Evolutionary conservation across 2,888 invertebrate genomes (phyloP).

Genomic region (Tetramorium bicarinatum): DNA sequence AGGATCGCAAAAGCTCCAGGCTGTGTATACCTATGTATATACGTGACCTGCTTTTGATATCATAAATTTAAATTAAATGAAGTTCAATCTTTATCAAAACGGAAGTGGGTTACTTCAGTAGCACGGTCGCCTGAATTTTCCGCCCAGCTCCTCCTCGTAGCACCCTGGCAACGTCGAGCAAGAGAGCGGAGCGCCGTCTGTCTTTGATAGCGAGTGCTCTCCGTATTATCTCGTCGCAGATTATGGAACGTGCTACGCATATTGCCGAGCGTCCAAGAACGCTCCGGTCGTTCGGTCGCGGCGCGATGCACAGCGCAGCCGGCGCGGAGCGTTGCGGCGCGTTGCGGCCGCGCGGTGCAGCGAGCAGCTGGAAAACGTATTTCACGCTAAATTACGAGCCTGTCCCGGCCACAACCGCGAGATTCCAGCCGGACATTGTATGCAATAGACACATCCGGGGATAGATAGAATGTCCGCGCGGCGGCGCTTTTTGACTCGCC

Average conservation of each 20-base stretch:
- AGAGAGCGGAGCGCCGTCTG: slow-evolving; percentile 11
- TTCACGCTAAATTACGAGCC: slow-evolving; percentile 62
- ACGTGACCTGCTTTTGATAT: neutral
- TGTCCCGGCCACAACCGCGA: slow-evolving; percentile 63
- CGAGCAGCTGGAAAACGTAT: slow-evolving; percentile 59
- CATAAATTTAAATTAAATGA: slow-evolving; percentile 21
- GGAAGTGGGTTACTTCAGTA: slow-evolving; percentile 31
- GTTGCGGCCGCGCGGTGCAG: neutral
- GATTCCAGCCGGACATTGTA: slow-evolving; percentile 57
- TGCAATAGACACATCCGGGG: slow-evolving; percentile 50
- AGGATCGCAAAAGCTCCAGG: neutral
- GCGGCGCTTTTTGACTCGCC: slow-evolving; percentile 45
- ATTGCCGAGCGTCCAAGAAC: slow-evolving; percentile 23
- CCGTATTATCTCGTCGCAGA: slow-evolving; percentile 46
- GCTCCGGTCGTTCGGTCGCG: neutral
- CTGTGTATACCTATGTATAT: neutral
- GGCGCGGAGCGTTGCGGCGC: neutral
- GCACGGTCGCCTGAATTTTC: slow-evolving; percentile 22
- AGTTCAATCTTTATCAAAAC: slow-evolving; percentile 34
- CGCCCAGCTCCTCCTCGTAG: slow-evolving; percentile 1
- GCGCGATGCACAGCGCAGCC: neutral
- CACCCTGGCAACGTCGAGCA: slow-evolving; percentile 1
- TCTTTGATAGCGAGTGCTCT: slow-evolving; percentile 37
- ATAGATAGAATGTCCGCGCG: slow-evolving; percentile 40
- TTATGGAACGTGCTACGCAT: slow-evolving; percentile 51